Percentiles rank a stretch among this genome's conserved stretches.
Evolutionary conservation across 64 coral and sea anemone species (phyloP).

Genomic region (Montipora cactus): DNA sequence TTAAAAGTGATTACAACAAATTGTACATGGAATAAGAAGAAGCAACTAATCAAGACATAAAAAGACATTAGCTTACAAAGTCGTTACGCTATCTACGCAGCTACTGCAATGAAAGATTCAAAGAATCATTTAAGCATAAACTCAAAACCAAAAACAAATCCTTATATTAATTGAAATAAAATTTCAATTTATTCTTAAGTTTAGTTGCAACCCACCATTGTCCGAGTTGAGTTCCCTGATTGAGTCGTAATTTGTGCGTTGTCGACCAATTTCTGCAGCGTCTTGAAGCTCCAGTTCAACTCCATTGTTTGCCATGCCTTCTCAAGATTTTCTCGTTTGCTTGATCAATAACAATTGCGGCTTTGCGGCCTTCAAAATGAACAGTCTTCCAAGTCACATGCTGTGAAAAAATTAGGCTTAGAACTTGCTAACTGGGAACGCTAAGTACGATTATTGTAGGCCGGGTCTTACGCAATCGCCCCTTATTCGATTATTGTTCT

Average conservation of each 20-base stretch:
- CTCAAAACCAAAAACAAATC: background rate
- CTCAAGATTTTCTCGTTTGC: background rate
- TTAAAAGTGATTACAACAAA: too few species aligned
- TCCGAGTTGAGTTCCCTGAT: constrained; percentile 12
- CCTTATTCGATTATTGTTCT: too few species aligned
- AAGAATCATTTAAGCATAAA: background rate
- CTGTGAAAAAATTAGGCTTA: too few species aligned
- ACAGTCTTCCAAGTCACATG: background rate
- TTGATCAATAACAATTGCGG: background rate
- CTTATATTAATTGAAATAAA: background rate
- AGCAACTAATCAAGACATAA: too few species aligned
- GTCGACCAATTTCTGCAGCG: background rate
- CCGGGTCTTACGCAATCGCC: too few species aligned
- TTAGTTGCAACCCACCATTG: constrained; percentile 7
- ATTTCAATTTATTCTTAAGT: too few species aligned
- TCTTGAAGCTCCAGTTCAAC: constrained; percentile 32
- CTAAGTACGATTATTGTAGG: too few species aligned
- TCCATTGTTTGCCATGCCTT: background rate
- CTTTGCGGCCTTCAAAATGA: background rate
- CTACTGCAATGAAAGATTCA: too few species aligned
- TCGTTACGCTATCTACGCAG: too few species aligned
- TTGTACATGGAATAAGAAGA: too few species aligned
- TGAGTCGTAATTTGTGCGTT: constrained; percentile 17
- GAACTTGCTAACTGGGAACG: too few species aligned
- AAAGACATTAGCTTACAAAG: too few species aligned